These are phyloP conservation scores for Progne subis DNA, from an alignment of 2,113 vertebrate species.

Conservation along the genomic window DNA sequence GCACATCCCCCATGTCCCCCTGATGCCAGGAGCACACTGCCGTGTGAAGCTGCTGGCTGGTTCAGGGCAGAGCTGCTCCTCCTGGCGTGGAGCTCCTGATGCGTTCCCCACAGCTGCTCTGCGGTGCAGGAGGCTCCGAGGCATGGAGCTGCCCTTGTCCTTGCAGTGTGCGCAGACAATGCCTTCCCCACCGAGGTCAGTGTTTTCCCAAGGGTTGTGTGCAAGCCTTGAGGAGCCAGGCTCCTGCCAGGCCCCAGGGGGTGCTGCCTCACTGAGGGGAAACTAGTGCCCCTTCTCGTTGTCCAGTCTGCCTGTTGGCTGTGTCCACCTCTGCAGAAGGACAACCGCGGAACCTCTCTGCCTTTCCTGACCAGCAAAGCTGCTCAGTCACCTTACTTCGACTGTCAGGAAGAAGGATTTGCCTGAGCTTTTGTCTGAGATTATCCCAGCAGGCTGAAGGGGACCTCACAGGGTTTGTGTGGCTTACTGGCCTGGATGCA, in stretches of 20 bases:
- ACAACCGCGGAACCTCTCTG: not conserved
- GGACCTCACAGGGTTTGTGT: not conserved
- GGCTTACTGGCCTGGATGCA: not conserved
- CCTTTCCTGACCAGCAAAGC: not conserved
- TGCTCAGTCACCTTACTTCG: not conserved
- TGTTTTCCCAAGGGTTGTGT: not conserved
- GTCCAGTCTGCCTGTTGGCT: not conserved
- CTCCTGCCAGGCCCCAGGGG: not conserved
- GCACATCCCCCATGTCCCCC: not conserved
- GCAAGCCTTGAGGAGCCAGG: not conserved
- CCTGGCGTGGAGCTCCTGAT: accelerated
- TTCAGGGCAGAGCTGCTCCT: not conserved
- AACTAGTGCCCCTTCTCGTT: not conserved
- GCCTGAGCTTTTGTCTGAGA: not conserved
- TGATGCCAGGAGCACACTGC: not conserved
- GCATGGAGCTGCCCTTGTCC: not conserved
- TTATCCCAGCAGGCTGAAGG: not conserved
- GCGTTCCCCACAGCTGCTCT: accelerated
- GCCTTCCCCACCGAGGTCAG: not conserved
- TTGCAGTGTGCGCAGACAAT: not conserved
- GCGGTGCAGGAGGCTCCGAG: accelerated
- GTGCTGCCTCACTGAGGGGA: not conserved
- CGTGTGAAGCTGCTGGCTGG: not conserved
- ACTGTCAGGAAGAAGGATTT: not conserved
- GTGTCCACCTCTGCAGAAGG: not conserved